A percentile compares a stretch with the other conserved stretches of the same genome.
phyloP scores from a whole-genome alignment of 2,797 vertebrate genomes.

The Malacoraja senta region DNA sequence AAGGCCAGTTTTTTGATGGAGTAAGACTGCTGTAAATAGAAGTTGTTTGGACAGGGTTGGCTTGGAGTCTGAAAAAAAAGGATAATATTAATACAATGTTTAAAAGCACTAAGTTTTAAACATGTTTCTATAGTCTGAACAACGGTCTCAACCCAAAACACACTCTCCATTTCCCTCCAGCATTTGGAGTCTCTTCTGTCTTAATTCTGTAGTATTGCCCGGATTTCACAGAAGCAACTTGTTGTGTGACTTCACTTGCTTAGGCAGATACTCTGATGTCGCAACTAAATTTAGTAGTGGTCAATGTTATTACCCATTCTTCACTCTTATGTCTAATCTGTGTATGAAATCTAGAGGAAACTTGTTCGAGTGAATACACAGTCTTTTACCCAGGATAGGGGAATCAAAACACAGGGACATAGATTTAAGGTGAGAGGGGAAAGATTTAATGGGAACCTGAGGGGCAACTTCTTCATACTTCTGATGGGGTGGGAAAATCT shows the following conservation, averaged over 20 bases:
- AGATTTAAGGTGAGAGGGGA: no score
- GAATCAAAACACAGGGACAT: no score
- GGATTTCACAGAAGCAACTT: not conserved
- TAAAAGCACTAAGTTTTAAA: not conserved
- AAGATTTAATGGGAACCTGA: no score
- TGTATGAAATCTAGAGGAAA: no score
- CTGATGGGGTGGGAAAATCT: no score
- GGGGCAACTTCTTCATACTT: no score
- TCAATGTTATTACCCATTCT: not conserved
- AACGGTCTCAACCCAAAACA: no score
- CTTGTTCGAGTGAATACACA: no score
- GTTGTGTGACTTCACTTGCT: not conserved
- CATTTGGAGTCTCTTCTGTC: no score
- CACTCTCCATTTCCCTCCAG: no score
- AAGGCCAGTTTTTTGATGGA: not conserved
- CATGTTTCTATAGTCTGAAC: not conserved
- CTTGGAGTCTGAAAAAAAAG: not conserved
- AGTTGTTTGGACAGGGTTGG: not conserved
- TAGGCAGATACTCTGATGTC: not conserved
- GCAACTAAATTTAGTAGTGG: not conserved
- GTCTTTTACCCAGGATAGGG: no score
- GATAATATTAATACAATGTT: not conserved
- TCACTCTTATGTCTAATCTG: not conserved
- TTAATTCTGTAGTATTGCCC: not conserved
- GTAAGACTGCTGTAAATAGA: not conserved